Evolutionary conservation across 2,888 invertebrate genomes (phyloP).

Genomic region (Ectropis crepuscularia): DNA sequence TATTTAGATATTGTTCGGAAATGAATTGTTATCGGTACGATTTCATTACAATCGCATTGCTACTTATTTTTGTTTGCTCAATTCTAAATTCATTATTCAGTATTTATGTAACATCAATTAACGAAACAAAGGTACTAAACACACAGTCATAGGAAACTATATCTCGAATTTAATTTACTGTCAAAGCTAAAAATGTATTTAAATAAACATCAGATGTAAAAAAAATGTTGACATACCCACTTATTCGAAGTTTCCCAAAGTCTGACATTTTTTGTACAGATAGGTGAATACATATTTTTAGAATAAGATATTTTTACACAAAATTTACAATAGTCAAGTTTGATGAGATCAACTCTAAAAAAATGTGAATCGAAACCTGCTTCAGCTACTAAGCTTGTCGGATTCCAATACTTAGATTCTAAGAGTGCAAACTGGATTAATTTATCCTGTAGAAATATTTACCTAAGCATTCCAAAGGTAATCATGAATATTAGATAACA

Average conservation of each 20-base stretch:
- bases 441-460: slow-evolving; percentile 18
- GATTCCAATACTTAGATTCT: slow-evolving; percentile 9
- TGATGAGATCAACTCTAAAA: slow-evolving; percentile 6
- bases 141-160: slow-evolving; percentile 1
- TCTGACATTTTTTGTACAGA: slow-evolving; percentile 25
- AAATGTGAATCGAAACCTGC: slow-evolving; percentile 1
- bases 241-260: slow-evolving; percentile 18
- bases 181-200: background rate
- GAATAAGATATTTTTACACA: slow-evolving; percentile 24
- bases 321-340: slow-evolving; percentile 12
- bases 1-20: slow-evolving; percentile 24
- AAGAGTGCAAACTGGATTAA: slow-evolving; percentile 3
- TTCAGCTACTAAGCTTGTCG: background rate
- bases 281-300: slow-evolving; percentile 20
- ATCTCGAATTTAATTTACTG: background rate
- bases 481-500: slow-evolving; percentile 13
- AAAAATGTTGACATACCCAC: slow-evolving; percentile 5
- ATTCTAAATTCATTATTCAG: background rate
- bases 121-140: slow-evolving; percentile 19
- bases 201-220: background rate
- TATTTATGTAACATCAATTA: slow-evolving; percentile 2
- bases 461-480: slow-evolving; percentile 33
- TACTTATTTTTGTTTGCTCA: slow-evolving; percentile 18
- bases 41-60: background rate
- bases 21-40: slow-evolving; percentile 1